These are phyloP conservation scores for Dolichopus griseipennis DNA, from an alignment of 2,888 invertebrate species.

Conservation along the genomic window DNA sequence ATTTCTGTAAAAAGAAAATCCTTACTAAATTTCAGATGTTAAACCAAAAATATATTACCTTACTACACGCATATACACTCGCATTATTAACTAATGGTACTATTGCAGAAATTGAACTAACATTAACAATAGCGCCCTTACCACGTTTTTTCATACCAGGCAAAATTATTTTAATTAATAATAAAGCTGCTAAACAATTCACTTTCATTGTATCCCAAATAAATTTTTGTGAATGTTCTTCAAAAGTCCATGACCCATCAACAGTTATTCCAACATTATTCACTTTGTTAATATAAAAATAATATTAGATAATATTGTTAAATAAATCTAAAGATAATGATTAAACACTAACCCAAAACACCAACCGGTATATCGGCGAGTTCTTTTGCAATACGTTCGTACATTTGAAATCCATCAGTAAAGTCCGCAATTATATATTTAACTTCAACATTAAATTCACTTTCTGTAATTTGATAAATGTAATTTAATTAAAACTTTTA, in stretches of 20 bases:
- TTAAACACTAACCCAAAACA: slow-evolving; percentile 58
- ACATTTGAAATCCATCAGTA: slow-evolving; percentile 59
- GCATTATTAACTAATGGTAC: slow-evolving; percentile 55
- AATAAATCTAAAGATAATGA: not conserved
- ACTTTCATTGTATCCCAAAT: slow-evolving; percentile 73
- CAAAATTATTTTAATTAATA: slow-evolving; percentile 68
- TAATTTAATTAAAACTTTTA: too few species aligned
- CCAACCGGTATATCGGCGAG: slow-evolving; percentile 66
- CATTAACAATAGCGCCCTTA: slow-evolving; percentile 76
- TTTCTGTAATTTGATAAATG: too few species aligned
- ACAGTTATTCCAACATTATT: slow-evolving; percentile 47
- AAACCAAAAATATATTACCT: slow-evolving; percentile 46
- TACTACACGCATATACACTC: slow-evolving; percentile 82
- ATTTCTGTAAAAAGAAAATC: not conserved
- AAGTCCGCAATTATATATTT: slow-evolving; percentile 71
- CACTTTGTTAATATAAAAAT: slow-evolving; percentile 48
- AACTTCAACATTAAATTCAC: slow-evolving; percentile 52
- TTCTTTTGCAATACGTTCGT: slow-evolving; percentile 57
- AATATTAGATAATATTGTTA: not conserved
- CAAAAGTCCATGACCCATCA: slow-evolving; percentile 55
- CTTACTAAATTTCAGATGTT: not conserved
- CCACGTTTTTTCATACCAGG: slow-evolving; percentile 64
- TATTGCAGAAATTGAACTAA: slow-evolving; percentile 73
- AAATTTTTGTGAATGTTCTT: slow-evolving; percentile 63
- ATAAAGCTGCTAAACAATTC: slow-evolving; percentile 76